Percentiles rank a stretch among this genome's conserved stretches.
Evolutionary conservation across 2,797 vertebrate species (phyloP).

Genomic region (Catostomus latipinnis): DNA sequence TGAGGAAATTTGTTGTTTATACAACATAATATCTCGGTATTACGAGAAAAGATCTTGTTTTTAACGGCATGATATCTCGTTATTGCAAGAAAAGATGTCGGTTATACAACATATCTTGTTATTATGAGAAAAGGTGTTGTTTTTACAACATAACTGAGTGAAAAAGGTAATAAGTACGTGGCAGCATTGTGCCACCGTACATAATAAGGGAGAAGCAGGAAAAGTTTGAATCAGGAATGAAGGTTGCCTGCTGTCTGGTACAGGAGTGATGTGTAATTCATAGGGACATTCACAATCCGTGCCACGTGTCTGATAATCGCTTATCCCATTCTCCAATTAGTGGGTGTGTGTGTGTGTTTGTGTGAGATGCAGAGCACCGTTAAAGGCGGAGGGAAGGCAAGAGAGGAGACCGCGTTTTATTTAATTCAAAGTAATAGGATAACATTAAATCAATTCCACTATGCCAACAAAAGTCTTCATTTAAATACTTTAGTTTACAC

Average conservation of each 20-base stretch:
- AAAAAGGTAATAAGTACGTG: too few relatives aligned
- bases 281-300: constrained; percentile 70
- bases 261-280: constrained; percentile 68
- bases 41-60: too few relatives aligned
- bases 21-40: too few relatives aligned
- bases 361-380: neutral
- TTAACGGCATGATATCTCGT: too few relatives aligned
- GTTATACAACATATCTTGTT: too few relatives aligned
- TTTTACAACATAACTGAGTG: too few relatives aligned
- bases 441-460: too few relatives aligned
- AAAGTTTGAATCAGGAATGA: constrained; percentile 25
- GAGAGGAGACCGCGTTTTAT: neutral
- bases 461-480: too few relatives aligned
- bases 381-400: neutral
- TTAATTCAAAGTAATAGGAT: neutral
- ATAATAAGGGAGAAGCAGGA: constrained; percentile 13
- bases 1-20: too few relatives aligned
- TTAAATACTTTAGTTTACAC: too few relatives aligned
- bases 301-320: constrained; percentile 75
- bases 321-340: constrained; percentile 75
- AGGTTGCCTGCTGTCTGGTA: constrained; percentile 17
- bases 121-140: too few relatives aligned
- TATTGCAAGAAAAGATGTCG: too few relatives aligned
- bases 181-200: neutral
- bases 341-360: constrained; percentile 39